phyloP scores from a whole-genome alignment of 2,888 invertebrate species.

The Dichetophora obliterata region DNA sequence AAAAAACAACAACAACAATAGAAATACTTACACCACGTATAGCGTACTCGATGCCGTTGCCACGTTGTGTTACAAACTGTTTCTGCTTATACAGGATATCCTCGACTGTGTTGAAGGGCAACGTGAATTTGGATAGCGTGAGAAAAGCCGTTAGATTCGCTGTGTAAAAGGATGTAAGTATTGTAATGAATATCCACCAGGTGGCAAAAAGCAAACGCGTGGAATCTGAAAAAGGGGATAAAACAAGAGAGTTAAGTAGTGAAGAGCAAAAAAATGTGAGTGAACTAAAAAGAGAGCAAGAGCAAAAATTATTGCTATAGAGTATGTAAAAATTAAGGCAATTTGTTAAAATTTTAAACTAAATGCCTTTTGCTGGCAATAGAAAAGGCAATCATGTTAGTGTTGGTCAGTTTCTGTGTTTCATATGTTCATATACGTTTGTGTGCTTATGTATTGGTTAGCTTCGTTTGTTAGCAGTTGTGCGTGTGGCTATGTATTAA shows the following conservation, averaged over 20 bases:
- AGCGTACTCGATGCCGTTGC: slow-evolving; percentile 78
- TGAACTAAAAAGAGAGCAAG: neutral
- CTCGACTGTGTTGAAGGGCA: slow-evolving; percentile 79
- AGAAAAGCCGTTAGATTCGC: slow-evolving; percentile 91
- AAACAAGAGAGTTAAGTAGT: too few species aligned
- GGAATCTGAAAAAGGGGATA: slow-evolving; percentile 75
- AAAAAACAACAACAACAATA: too few species aligned
- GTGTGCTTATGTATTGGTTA: neutral
- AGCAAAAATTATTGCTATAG: neutral
- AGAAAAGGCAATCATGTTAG: neutral
- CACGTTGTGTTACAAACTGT: slow-evolving; percentile 79
- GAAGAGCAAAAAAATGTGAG: neutral
- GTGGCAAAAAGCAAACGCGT: slow-evolving; percentile 87
- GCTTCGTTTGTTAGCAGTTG: neutral
- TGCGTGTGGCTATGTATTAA: too few species aligned
- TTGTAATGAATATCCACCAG: slow-evolving; percentile 92
- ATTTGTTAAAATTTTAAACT: slow-evolving; percentile 2
- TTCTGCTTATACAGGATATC: slow-evolving; percentile 78
- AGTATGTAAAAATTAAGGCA: neutral
- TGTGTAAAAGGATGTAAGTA: slow-evolving; percentile 90
- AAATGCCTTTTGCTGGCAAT: neutral
- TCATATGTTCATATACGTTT: neutral
- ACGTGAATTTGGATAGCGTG: slow-evolving; percentile 85
- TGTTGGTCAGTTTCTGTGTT: neutral
- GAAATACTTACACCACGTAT: slow-evolving; percentile 73